phyloP scores from a whole-genome alignment of 2,797 vertebrate species.

The Gallirallus australis region DNA sequence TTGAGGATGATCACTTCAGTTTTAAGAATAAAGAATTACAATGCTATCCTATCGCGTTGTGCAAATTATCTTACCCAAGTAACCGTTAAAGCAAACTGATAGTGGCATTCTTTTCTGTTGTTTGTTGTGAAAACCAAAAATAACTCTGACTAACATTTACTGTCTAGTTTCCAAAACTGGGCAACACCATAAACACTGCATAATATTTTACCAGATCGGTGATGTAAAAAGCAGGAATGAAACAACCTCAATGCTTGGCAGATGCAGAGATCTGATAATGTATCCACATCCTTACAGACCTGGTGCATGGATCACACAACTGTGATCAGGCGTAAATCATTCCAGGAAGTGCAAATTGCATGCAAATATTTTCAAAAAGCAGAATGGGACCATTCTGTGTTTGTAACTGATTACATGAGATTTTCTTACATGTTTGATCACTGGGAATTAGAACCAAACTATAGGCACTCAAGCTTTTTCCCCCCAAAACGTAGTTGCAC shows the following conservation, averaged over 20 bases:
- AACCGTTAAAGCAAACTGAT: not conserved
- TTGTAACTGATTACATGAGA: not conserved
- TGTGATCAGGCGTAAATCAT: not conserved
- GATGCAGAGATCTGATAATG: not conserved
- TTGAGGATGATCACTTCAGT: slow-evolving; percentile 20
- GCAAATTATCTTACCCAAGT: not conserved
- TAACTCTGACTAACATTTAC: slow-evolving; percentile 1
- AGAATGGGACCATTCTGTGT: not conserved
- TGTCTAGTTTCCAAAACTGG: slow-evolving; percentile 3
- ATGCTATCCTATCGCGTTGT: not conserved
- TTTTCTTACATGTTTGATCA: not conserved
- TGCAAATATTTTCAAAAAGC: not conserved
- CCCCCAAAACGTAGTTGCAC: not conserved
- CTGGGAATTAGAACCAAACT: not conserved
- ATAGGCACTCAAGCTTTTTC: not conserved
- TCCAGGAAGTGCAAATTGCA: not conserved
- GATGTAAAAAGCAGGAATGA: not conserved
- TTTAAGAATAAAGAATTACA: slow-evolving; percentile 15
- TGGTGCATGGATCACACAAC: not conserved
- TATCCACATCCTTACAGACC: not conserved
- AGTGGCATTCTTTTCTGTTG: not conserved
- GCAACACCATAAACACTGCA: not conserved
- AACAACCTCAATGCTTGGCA: not conserved
- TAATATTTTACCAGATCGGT: not conserved
- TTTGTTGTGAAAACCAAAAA: slow-evolving; percentile 6